Base-by-base conservation (phyloP, 2,113 vertebrate species). In the Pseudorhombus dupliciocellatus region DNA sequence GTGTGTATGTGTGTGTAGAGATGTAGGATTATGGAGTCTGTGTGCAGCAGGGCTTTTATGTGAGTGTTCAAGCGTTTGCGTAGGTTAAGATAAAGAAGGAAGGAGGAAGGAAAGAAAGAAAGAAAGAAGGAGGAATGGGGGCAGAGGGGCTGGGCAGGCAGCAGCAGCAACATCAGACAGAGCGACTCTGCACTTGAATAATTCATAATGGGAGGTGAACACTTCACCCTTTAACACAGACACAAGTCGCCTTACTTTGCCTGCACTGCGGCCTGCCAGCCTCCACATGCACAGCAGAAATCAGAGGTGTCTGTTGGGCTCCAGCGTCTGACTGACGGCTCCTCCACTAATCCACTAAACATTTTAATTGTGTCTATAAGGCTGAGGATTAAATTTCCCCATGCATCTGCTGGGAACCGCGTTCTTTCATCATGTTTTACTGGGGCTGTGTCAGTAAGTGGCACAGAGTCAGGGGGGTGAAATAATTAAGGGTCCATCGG, bases 191-290 rank as follows among this genome's bases (percentile, higher is more conserved):
- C 62, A 75, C 58, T 82, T 92, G 85, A 93, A 93, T 94, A 89
- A 92, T 93, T 93, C 89, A 92, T 91, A 84, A 80, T 77, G 79
- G 88, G 86, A 92, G 92, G 88, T 91, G 90, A 91, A 91, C 88
- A 92, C 90, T 90, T 92, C 88, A 91, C 86, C 91, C 89, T 89
- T 86, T 87, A 88, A 87, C 80, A 89, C 89, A 90, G 89, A 90
- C 90, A 90, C 87, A 90, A 88, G 88, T 89, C 80, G 82, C 86
- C 80, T 75, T 53, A 72, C 89, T 88, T 48, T 85, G 84, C 86
- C 88, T 89, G 87, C 84, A 90, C 76, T 90, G 90, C 87, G 80
- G 88, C 87, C 87, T 87, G 82, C 84, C 82, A 88, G 53, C 70
- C 80, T 50, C 58, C 79, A 73, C 79, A 83, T 69, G 58, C 78